Conservation (phyloP, 2,113 vertebrate species). For the Actenoides lindsayi region DNA sequence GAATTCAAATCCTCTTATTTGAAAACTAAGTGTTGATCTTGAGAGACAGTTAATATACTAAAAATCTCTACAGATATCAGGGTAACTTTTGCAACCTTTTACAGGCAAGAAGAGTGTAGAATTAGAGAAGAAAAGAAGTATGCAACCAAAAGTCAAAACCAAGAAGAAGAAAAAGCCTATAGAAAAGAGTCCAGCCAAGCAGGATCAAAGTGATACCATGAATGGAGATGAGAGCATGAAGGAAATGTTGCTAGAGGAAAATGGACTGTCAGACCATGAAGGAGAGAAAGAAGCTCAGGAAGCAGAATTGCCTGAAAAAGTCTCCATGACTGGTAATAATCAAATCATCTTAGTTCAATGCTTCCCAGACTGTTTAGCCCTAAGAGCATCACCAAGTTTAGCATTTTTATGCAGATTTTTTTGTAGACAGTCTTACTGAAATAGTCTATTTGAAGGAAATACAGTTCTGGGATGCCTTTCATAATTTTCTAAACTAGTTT, state of each 20-base stretch:
- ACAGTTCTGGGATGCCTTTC: neutral
- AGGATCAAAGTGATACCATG: slow-evolving; percentile 29
- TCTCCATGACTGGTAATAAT: slow-evolving; percentile 48
- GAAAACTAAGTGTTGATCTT: neutral
- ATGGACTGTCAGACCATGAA: slow-evolving; percentile 72
- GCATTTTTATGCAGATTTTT: neutral
- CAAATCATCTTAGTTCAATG: neutral
- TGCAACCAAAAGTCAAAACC: slow-evolving; percentile 76
- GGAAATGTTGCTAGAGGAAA: slow-evolving; percentile 66
- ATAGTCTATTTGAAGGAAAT: neutral
- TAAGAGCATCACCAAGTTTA: neutral
- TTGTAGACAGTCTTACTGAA: neutral
- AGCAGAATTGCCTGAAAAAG: slow-evolving; percentile 13
- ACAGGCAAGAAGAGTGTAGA: slow-evolving; percentile 89
- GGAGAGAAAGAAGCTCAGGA: slow-evolving; percentile 71
- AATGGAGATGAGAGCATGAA: slow-evolving; percentile 64
- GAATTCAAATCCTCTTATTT: neutral
- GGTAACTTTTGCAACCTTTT: neutral
- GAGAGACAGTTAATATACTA: neutral
- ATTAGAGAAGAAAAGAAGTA: slow-evolving; percentile 83
- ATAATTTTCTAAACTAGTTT: neutral
- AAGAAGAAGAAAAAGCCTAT: slow-evolving; percentile 87
- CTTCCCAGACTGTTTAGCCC: neutral
- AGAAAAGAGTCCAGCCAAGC: slow-evolving; percentile 34
- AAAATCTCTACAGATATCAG: neutral